Percentiles rank a stretch among this genome's conserved stretches.
These are phyloP conservation scores for Alcedo atthis DNA, from an alignment of 2,797 vertebrate species.

Conservation along the genomic window DNA sequence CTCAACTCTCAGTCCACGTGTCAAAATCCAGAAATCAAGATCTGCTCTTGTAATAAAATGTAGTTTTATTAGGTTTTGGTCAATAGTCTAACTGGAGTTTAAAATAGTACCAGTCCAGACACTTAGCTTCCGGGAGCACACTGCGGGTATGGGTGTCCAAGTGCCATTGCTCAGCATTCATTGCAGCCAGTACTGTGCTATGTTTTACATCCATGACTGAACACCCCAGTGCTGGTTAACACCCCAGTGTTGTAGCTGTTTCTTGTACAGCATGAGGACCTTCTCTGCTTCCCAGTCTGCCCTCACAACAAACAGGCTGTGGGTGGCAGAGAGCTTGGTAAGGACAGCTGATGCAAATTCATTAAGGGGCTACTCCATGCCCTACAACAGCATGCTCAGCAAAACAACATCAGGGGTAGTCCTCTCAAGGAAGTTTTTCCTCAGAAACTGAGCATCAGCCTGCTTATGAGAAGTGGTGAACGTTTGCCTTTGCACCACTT, in stretches of 20 bases:
- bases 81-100: background rate
- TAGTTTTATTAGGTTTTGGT: background rate
- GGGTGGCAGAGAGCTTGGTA: background rate
- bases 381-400: background rate
- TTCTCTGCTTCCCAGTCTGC: background rate
- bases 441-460: background rate
- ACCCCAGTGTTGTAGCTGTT: background rate
- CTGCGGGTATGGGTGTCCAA: background rate
- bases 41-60: background rate
- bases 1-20: background rate
- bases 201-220: background rate
- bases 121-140: background rate
- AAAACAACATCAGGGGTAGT: fast-evolving
- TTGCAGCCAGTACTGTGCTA: background rate
- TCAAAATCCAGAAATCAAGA: background rate
- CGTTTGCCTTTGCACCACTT: background rate
- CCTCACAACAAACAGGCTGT: background rate
- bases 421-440: background rate
- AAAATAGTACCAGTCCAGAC: background rate
- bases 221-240: background rate
- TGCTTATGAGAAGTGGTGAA: background rate
- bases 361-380: background rate
- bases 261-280: background rate
- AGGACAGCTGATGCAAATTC: background rate
- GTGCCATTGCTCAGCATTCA: background rate